phyloP scores from a whole-genome alignment of 2,797 vertebrate species.

The Zenarchopterus dispar region DNA sequence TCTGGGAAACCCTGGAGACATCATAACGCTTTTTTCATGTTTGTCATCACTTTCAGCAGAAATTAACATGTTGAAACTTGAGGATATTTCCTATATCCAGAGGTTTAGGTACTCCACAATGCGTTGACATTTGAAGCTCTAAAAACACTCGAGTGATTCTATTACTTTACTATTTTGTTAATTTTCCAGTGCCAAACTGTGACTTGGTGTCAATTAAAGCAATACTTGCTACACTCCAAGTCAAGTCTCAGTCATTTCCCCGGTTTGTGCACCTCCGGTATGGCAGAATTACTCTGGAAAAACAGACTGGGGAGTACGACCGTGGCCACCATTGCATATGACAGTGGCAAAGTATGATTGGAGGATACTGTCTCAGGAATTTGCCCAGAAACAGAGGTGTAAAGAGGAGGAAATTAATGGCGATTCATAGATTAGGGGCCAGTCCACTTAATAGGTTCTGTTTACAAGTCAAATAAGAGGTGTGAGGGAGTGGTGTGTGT shows the following conservation, averaged over 20 bases:
- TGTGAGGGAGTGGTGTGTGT: constrained; percentile 12
- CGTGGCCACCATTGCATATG: constrained; percentile 34
- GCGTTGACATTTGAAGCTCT: too few relatives aligned
- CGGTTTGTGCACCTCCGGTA: constrained; percentile 55
- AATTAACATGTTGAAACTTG: too few relatives aligned
- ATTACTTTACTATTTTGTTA: too few relatives aligned
- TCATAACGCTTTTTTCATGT: too few relatives aligned
- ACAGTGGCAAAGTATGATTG: constrained; percentile 26
- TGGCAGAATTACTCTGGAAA: constrained; percentile 61
- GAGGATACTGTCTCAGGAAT: constrained; percentile 46
- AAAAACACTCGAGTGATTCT: too few relatives aligned
- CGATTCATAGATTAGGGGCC: constrained; percentile 50
- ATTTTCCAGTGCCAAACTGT: too few relatives aligned
- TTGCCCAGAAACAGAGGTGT: constrained; percentile 29
- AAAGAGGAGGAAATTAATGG: constrained; percentile 33
- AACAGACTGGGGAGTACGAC: constrained; percentile 31
- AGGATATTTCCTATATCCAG: too few relatives aligned
- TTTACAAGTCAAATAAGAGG: constrained; percentile 58
- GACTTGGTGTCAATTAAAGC: too few relatives aligned
- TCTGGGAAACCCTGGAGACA: too few relatives aligned
- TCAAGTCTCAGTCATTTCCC: constrained; percentile 6
- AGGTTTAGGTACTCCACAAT: too few relatives aligned
- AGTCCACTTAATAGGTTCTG: constrained; percentile 67
- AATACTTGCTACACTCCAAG: too few relatives aligned
- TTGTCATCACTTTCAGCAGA: too few relatives aligned